Conservation (phyloP, 2,797 vertebrate species). For the Aotus griseimembra region DNA sequence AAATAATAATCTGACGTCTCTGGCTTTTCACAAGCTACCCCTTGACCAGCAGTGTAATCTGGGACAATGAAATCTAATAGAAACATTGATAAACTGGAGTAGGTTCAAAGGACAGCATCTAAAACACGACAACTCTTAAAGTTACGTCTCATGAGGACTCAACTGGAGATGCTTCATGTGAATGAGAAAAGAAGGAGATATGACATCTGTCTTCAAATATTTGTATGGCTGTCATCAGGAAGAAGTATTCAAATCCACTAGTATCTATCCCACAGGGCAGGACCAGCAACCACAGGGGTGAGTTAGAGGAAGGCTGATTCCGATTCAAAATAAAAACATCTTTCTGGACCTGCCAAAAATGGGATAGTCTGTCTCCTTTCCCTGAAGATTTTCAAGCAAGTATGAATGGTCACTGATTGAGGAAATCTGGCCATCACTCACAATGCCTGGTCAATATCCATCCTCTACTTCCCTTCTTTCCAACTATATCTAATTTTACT, state of each 20-base stretch:
- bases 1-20: background rate
- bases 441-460: background rate
- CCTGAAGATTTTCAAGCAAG: conserved; percentile 15
- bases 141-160: background rate
- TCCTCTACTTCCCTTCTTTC: background rate
- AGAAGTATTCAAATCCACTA: background rate
- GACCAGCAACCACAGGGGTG: background rate
- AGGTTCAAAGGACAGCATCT: background rate
- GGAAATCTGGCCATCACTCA: background rate
- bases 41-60: background rate
- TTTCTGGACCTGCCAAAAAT: conserved; percentile 20
- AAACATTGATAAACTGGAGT: background rate
- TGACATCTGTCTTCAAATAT: background rate
- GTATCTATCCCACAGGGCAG: background rate
- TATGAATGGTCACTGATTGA: background rate
- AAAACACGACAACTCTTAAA: background rate
- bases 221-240: background rate
- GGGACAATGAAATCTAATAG: background rate
- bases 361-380: background rate
- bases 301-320: background rate
- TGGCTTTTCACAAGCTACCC: background rate
- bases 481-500: background rate
- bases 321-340: conserved; percentile 2
- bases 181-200: background rate
- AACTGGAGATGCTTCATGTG: background rate